Percentiles rank a stretch among this genome's conserved stretches.
phyloP scores from a whole-genome alignment of 2,113 vertebrate genomes.

The Vanacampus margaritifer region DNA sequence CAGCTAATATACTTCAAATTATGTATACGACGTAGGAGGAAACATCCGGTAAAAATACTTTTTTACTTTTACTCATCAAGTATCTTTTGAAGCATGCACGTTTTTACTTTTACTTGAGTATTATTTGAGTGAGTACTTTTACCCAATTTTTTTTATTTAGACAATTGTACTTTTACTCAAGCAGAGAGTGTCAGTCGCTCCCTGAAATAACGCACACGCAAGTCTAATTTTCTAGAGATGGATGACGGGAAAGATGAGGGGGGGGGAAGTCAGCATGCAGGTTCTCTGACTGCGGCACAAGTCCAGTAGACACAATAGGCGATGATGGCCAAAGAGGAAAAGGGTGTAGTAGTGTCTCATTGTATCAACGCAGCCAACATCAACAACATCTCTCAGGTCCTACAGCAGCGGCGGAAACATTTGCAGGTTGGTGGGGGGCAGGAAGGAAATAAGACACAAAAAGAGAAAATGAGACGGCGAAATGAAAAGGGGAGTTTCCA shows the following conservation, averaged over 20 bases:
- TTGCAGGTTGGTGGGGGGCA: conserved; percentile 17
- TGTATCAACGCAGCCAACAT: conserved; percentile 30
- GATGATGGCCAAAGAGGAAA: conserved; percentile 27
- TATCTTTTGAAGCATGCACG: too few species aligned
- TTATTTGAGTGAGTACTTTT: too few species aligned
- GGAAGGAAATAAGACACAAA: conserved; percentile 46
- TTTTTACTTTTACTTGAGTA: too few species aligned
- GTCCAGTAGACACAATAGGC: conserved; percentile 38
- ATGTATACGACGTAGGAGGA: too few species aligned
- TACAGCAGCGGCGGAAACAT: conserved; percentile 29
- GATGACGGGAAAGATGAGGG: conserved; percentile 15
- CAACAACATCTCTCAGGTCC: not conserved
- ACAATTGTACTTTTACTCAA: too few species aligned
- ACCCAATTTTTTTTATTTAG: too few species aligned
- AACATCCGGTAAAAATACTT: too few species aligned
- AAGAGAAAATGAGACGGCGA: conserved; percentile 7
- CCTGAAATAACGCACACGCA: conserved; percentile 13
- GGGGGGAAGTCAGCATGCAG: too few species aligned
- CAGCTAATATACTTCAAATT: too few species aligned
- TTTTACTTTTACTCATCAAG: too few species aligned
- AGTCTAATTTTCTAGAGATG: conserved; percentile 4
- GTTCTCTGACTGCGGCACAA: conserved; percentile 3
- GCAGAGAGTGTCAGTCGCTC: too few species aligned
- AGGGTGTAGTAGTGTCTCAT: conserved; percentile 23
- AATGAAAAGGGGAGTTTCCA: conserved; percentile 61